Percentiles rank a stretch among this genome's conserved stretches.
Evolutionary conservation across 1,140 invertebrate species (phyloP).

Genomic region (Drosophila biarmipes): DNA sequence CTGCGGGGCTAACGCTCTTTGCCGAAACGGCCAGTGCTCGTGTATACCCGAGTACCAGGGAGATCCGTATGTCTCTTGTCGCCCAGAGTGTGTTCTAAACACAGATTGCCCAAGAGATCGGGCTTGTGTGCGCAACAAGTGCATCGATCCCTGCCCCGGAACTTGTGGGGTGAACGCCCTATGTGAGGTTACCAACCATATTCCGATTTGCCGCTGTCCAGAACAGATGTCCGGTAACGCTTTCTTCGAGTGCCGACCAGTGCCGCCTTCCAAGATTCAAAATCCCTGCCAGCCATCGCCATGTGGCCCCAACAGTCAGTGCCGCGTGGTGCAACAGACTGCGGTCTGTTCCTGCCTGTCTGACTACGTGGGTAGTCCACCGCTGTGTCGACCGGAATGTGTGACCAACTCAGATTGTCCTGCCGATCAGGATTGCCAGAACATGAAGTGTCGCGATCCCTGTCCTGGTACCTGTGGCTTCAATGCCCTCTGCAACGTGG

Average conservation of each 20-base stretch:
- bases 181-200: conserved; percentile 91
- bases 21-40: conserved; percentile 92
- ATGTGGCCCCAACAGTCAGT: conserved; percentile 92
- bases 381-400: conserved; percentile 91
- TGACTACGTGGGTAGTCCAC: conserved; percentile 89
- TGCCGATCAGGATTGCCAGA: conserved; percentile 89
- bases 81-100: conserved; percentile 93
- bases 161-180: conserved; percentile 91
- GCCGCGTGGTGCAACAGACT: conserved; percentile 88
- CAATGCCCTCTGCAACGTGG: conserved; percentile 87
- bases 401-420: conserved; percentile 90
- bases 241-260: conserved; percentile 81
- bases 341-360: conserved; percentile 91
- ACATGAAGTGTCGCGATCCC: conserved; percentile 92
- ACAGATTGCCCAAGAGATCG: conserved; percentile 90
- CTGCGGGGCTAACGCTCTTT: conserved; percentile 91
- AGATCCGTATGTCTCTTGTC: conserved; percentile 92
- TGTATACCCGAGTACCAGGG: conserved; percentile 92
- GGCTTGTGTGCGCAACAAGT: conserved; percentile 93
- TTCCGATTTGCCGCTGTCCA: conserved; percentile 90
- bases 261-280: conserved; percentile 79
- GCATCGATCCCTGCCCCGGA: conserved; percentile 91
- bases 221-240: conserved; percentile 92
- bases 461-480: conserved; percentile 91
- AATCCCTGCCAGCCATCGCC: conserved; percentile 90